Percentiles rank a stretch among this genome's conserved stretches.
These are phyloP conservation scores for Corythoichthys intestinalis DNA, from an alignment of 2,113 vertebrate species.

Conservation along the genomic window DNA sequence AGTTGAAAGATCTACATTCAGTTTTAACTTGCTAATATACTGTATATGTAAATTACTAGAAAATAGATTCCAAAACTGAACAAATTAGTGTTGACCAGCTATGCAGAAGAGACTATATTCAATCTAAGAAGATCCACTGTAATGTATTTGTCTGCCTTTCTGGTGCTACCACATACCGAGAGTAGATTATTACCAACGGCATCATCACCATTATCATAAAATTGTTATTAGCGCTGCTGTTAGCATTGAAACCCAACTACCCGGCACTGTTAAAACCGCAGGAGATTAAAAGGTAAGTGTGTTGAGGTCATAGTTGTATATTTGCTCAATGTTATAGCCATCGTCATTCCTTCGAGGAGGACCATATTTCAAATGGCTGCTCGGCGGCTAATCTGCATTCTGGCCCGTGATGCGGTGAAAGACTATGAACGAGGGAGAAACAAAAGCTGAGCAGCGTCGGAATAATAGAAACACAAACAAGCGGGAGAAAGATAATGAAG, in stretches of 20 bases:
- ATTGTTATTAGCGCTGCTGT: conserved; percentile 14
- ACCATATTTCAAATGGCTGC: conserved; percentile 28
- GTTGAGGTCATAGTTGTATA: conserved; percentile 28
- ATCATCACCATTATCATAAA: conserved; percentile 5
- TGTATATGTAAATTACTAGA: not conserved
- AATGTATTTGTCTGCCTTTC: not conserved
- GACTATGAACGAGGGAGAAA: conserved; percentile 10
- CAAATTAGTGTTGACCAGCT: not conserved
- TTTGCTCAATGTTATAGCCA: conserved; percentile 25
- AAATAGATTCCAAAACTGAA: not conserved
- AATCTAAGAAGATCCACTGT: not conserved
- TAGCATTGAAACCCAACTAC: conserved; percentile 9
- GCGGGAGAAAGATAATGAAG: conserved; percentile 20
- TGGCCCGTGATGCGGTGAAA: conserved; percentile 20
- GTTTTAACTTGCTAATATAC: not conserved
- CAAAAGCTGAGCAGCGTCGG: conserved; percentile 15
- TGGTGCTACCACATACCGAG: conserved; percentile 3
- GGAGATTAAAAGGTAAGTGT: conserved; percentile 12
- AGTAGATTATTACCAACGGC: conserved; percentile 6
- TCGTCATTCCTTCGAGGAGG: conserved; percentile 27
- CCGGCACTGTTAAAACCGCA: conserved; percentile 26
- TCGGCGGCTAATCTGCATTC: conserved; percentile 46
- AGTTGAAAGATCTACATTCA: not conserved
- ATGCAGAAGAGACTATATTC: not conserved
- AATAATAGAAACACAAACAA: conserved; percentile 20